Evolutionary conservation across 2,113 vertebrate species (phyloP).

Genomic region (Ochotona curzoniae): DNA sequence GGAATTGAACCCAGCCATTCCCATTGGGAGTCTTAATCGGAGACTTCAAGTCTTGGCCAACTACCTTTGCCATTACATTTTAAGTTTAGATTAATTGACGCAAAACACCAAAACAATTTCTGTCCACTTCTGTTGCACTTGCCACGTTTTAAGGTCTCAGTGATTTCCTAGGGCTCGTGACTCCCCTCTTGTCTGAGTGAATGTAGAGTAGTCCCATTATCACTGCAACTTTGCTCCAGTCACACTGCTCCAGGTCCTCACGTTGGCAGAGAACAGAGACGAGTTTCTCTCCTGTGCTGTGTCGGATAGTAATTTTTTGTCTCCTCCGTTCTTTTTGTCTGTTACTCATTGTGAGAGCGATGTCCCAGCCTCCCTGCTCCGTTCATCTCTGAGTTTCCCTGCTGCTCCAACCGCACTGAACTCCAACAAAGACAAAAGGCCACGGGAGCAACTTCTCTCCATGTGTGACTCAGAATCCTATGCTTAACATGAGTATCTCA

Average conservation of each 20-base stretch:
- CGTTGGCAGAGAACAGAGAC: background rate
- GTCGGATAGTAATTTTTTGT: background rate
- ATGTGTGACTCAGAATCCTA: background rate
- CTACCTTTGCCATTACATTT: background rate
- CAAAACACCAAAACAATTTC: background rate
- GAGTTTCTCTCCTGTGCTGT: background rate
- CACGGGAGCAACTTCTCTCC: background rate
- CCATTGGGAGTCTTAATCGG: no score
- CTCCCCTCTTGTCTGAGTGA: background rate
- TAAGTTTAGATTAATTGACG: background rate
- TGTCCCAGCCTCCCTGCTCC: no score
- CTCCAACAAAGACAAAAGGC: background rate
- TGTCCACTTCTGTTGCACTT: background rate
- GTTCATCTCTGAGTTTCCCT: background rate
- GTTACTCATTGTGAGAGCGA: rapidly evolving
- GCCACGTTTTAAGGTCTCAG: background rate
- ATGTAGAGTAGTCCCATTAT: background rate
- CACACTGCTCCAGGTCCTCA: rapidly evolving
- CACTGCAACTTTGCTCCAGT: no score
- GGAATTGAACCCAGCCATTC: no score
- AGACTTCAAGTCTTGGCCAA: no score
- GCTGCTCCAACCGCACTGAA: rapidly evolving
- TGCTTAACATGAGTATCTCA: background rate
- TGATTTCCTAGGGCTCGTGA: background rate
- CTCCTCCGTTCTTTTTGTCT: background rate